phyloP scores from a whole-genome alignment of 2,113 vertebrate genomes.

The Sander lucioperca region DNA sequence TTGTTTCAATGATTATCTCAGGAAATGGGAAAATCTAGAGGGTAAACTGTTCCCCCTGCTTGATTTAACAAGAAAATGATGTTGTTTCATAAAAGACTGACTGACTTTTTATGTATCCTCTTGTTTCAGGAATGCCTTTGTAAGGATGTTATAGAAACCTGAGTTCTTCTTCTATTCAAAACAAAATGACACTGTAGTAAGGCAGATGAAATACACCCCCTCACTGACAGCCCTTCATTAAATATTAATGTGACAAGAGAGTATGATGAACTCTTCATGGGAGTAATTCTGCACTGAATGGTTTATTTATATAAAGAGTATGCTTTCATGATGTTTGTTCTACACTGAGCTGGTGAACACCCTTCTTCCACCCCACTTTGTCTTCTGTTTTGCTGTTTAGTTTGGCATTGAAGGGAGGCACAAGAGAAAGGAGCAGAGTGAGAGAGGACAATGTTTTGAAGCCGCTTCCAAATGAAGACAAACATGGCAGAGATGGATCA shows the following conservation, averaged over 20 bases:
- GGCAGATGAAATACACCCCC: conserved; percentile 28
- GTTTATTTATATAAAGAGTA: not conserved
- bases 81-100: not conserved
- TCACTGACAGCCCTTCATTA: conserved; percentile 20
- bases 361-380: not conserved
- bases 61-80: not conserved
- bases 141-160: not conserved
- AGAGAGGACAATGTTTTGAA: conserved; percentile 23
- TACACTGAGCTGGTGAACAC: not conserved
- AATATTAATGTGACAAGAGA: conserved; percentile 32
- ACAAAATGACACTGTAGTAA: conserved; percentile 9
- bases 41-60: not conserved
- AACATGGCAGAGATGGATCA: conserved; percentile 17
- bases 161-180: not conserved
- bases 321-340: not conserved
- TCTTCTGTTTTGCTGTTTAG: not conserved
- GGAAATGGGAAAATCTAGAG: not conserved
- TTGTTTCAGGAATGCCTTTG: not conserved
- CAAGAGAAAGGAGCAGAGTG: conserved; percentile 2
- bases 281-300: conserved; percentile 5
- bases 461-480: not conserved
- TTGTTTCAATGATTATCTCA: not conserved
- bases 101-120: not conserved
- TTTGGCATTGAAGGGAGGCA: not conserved
- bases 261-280: not conserved